Evolutionary conservation across 2,797 vertebrate species (phyloP).

Genomic region (Halcyon chelicuti): DNA sequence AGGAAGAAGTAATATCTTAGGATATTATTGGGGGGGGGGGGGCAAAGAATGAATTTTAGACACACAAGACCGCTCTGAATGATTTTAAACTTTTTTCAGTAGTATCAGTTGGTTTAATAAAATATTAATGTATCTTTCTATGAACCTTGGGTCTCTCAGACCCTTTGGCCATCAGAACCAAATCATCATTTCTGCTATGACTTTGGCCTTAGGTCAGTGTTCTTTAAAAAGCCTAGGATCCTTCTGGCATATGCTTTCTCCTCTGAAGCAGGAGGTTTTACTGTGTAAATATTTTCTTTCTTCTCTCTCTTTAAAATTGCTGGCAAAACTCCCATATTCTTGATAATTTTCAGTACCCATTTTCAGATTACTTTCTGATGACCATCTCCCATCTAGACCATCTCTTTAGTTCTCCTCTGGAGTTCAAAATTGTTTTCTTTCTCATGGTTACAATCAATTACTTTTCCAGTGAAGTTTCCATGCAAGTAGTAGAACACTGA

Average conservation of each 20-base stretch:
- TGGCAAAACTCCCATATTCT: neutral
- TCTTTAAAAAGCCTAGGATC: neutral
- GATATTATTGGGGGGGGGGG: neutral
- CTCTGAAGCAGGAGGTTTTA: neutral
- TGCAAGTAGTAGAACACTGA: neutral
- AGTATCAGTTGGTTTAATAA: constrained; percentile 42
- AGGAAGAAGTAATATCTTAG: constrained; percentile 2
- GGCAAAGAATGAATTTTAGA: neutral
- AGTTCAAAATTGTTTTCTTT: neutral
- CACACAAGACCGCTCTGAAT: neutral
- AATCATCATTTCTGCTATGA: constrained; percentile 1
- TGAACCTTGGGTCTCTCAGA: constrained; percentile 18
- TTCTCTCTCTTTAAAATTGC: neutral
- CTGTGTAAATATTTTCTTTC: neutral
- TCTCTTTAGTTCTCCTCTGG: neutral
- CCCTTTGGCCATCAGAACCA: neutral
- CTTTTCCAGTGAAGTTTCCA: neutral
- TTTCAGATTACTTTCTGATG: neutral
- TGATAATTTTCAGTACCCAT: neutral
- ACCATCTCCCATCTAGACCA: neutral
- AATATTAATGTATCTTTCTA: constrained; percentile 34
- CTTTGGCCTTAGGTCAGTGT: constrained; percentile 33
- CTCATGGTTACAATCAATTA: neutral
- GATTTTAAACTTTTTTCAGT: neutral
- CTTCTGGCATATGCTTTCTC: neutral